phyloP scores from a whole-genome alignment of 2,113 vertebrate species.

The Glaucomys volans region DNA sequence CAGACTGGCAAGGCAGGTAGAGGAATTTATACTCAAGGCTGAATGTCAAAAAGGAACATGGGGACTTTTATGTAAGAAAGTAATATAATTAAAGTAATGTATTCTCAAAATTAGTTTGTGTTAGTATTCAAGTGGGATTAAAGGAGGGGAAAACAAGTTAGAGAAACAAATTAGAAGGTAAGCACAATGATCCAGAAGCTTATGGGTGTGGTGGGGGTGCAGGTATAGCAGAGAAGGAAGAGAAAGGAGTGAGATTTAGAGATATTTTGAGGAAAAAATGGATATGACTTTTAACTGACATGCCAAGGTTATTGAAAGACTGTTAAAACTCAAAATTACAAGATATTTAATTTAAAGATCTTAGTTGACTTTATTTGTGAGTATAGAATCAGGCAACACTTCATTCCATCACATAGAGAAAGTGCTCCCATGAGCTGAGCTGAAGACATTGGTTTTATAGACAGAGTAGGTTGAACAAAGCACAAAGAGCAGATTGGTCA shows the following conservation, averaged over 20 bases:
- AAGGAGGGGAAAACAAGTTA: slow-evolving; percentile 1
- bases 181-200: not conserved
- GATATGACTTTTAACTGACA: not conserved
- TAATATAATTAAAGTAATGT: not conserved
- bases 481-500: not conserved
- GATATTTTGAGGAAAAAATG: not conserved
- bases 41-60: not conserved
- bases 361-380: not conserved
- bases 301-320: not conserved
- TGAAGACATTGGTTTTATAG: not conserved
- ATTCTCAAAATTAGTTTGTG: not conserved
- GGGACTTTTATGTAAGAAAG: not conserved
- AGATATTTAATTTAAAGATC: not conserved
- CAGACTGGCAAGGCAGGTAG: not conserved
- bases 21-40: not conserved
- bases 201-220: rapidly evolving
- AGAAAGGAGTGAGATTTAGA: not conserved
- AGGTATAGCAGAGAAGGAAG: not conserved
- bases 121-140: not conserved
- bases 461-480: not conserved
- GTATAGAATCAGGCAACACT: not conserved
- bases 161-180: not conserved
- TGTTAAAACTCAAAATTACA: not conserved
- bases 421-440: not conserved
- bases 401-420: not conserved